phyloP scores from a whole-genome alignment of 64 coral and sea anemone genomes.

The Stichodactyla mertensii region DNA sequence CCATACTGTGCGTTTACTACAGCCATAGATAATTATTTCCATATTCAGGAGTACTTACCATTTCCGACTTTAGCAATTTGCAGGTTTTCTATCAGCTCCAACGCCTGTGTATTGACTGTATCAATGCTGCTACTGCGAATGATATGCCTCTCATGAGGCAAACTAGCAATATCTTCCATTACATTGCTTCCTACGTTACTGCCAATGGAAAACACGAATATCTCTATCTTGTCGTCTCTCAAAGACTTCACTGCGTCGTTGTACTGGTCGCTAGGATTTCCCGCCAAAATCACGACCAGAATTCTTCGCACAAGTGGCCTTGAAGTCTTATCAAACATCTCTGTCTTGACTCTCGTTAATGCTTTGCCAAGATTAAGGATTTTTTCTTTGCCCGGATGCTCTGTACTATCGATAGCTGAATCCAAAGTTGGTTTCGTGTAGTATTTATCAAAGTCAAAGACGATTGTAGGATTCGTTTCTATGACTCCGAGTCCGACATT shows the following conservation, averaged over 20 bases:
- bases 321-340: constrained; percentile 30
- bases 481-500: constrained; percentile 61
- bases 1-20: too few species aligned
- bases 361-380: constrained; percentile 57
- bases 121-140: constrained; percentile 1
- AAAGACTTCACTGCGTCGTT: constrained; percentile 37
- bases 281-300: constrained; percentile 48
- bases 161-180: constrained; percentile 7
- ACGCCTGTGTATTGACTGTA: constrained; percentile 25
- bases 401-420: constrained; percentile 38
- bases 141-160: constrained; percentile 19
- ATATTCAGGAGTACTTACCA: constrained; percentile 24
- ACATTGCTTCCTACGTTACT: neutral
- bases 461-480: constrained; percentile 47
- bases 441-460: constrained; percentile 72
- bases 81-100: constrained; percentile 52
- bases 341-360: constrained; percentile 18
- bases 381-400: constrained; percentile 44
- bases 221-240: constrained; percentile 63
- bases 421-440: constrained; percentile 49
- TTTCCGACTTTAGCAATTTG: constrained; percentile 65
- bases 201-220: constrained; percentile 59
- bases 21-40: too few species aligned
- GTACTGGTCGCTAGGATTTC: constrained; percentile 47
- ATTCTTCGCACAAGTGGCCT: constrained; percentile 41